Evolutionary conservation across 2,113 vertebrate genomes (phyloP), one percentile per base, ranked within the genome.

Genomic region (Sceloporus tristichus): DNA sequence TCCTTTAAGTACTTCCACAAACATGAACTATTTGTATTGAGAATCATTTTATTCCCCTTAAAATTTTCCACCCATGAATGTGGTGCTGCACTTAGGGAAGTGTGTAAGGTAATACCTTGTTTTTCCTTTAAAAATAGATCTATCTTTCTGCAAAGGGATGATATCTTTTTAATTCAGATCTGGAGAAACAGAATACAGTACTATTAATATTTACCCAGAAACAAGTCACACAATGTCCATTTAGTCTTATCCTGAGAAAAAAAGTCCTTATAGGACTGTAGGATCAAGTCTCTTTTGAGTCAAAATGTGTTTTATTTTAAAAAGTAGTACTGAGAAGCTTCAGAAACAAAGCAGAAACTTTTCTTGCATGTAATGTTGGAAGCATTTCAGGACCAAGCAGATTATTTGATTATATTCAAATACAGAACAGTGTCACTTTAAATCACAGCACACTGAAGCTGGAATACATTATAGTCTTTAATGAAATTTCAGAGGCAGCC

Each of bases 401-500:
- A 90, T 88, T 70, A 87, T 71, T 66, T 81, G 70, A 73, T 89
- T 76, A 18, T 11, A 38, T 62, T 77, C 10, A 8, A 85, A 87
- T 88, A 85, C 5, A 23, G 89, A 91, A 88, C 0, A 0, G 0
- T 74, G 80, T 71, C 66, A 88, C 77, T 92, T 91, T 91, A 89
- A 62, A 91, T 79, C 54, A 5, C 53, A 84, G n/a, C 27, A 48
- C 54, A 6, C 34, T 11, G 0, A 84, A 27, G 53, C 82, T 1
- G 5, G 42, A 85, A 85, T 10, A 48, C 87, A 90, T 92, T 78
- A 66, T 90, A 2, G 75, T 40, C 34, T 88, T 83, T 92, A 94
- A 93, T 90, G 85, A 93, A 83, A 92, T 94, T 95, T 95, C 93
- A 89, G 92, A 84, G 75, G 85, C 85, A 88, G 91, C 93, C 91